Base-by-base conservation (phyloP, 37 sponge, comb jelly and placozoan species). In the Diacarnus erythraeanus region DNA sequence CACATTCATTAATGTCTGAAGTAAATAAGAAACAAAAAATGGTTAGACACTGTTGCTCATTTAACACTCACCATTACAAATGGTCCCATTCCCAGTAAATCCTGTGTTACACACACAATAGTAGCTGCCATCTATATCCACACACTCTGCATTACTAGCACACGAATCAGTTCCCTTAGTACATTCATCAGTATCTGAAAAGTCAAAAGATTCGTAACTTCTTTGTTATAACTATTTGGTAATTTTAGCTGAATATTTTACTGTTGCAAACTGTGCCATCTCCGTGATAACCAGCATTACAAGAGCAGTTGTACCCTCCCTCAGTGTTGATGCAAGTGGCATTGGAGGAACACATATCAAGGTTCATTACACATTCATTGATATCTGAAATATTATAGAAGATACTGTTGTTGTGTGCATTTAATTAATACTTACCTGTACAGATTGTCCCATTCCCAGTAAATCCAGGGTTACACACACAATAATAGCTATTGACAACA, bases 391-490 rank as follows among this genome's bases (percentile, higher is more conserved):
- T 59, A n/a, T n/a, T n/a, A n/a, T n/a, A n/a, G n/a, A n/a, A n/a
- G n/a, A n/a, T n/a, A 47, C 12, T 47, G 10, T 47, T 47, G 51
- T 47, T 47, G 3, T 3, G 1, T 61, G 38, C 17, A 59, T 27
- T 37, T 38, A 36, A 33, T 3, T 61, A 58, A 2, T 76, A 36
- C 27, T 22, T 40, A 23, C 51, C 51, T 15, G 51, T 15, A 12
- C 51, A 47, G 51, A 15, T 15, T 6, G 27, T 34, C 4, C 79
- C 79, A 79, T 79, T 23, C 0, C 71, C 72, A 20, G 42, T 59
- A 43, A 72, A 86, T 17, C 87, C 87, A 40, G 3, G 30, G 18
- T 58, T 37, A 68, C 87, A 86, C 29, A 37, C 22, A 66, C 87
- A 86, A 21, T 20, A 3, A 47, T 38, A 86, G 33, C 59, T 56